A percentile compares a stretch with the other conserved stretches of the same genome.
These are phyloP conservation scores for Platichthys stellatus DNA, from an alignment of 2,113 vertebrate species.

Conservation along the genomic window DNA sequence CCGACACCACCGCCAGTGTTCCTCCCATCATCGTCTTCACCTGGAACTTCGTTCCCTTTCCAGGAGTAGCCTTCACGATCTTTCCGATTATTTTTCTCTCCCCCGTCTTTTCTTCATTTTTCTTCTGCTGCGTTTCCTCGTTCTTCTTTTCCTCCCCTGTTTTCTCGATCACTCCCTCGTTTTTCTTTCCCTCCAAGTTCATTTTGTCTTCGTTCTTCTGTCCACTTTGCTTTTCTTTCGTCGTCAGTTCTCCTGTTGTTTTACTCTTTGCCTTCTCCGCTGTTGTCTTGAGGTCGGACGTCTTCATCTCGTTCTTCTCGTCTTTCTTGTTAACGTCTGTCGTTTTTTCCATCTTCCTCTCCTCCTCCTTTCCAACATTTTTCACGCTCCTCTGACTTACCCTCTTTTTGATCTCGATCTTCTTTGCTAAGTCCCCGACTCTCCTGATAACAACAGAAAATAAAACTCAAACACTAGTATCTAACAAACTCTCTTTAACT, in stretches of 20 bases:
- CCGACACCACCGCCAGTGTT: fast-evolving
- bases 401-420: neutral
- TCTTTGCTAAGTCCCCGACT: neutral
- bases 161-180: neutral
- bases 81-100: slow-evolving; percentile 72
- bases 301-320: too few relatives aligned
- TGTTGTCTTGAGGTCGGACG: neutral
- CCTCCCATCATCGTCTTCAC: slow-evolving; percentile 73
- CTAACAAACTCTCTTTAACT: neutral
- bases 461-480: neutral
- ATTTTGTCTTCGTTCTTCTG: neutral
- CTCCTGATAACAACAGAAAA: slow-evolving; percentile 18
- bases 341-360: neutral
- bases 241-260: neutral
- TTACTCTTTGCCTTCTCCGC: neutral
- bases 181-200: neutral
- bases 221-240: neutral
- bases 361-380: neutral
- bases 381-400: neutral
- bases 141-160: neutral
- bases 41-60: slow-evolving; percentile 53
- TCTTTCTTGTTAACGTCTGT: too few relatives aligned
- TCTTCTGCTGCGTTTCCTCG: slow-evolving; percentile 1
- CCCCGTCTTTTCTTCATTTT: slow-evolving; percentile 22
- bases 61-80: slow-evolving; percentile 59